Percentiles rank a stretch among this genome's conserved stretches.
These are phyloP conservation scores for Montipora efflorescens DNA, from an alignment of 64 coral and sea anemone genomes.

Conservation along the genomic window DNA sequence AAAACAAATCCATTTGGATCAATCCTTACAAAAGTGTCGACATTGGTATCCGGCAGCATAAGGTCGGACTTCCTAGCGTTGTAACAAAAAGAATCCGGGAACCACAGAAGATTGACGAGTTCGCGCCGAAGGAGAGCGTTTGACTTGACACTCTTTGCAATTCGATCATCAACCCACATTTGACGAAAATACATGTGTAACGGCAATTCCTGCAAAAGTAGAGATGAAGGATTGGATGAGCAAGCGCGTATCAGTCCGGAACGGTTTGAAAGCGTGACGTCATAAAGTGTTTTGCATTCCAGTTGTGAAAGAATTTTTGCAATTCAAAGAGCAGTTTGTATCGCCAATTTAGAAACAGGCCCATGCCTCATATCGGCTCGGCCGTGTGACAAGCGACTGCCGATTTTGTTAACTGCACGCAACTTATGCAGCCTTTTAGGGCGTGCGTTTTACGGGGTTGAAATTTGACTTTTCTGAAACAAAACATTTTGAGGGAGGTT, in stretches of 20 bases:
- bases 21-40: constrained; percentile 70
- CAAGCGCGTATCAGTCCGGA: not conserved
- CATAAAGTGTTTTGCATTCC: no score
- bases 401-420: no score
- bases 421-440: no score
- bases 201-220: constrained; percentile 76
- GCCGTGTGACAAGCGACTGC: no score
- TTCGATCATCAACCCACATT: constrained; percentile 72
- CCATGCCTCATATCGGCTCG: no score
- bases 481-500: no score
- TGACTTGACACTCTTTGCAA: constrained; percentile 40
- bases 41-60: constrained; percentile 68
- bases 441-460: no score
- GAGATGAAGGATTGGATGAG: not conserved
- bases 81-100: constrained; percentile 74
- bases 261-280: no score
- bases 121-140: constrained; percentile 45
- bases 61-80: constrained; percentile 84
- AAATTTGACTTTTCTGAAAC: no score
- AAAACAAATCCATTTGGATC: constrained; percentile 69
- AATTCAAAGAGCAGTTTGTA: no score
- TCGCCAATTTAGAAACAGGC: no score
- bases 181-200: constrained; percentile 85
- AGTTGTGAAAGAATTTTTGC: no score
- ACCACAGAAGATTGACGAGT: constrained; percentile 59